These are phyloP conservation scores for Sardina pilchardus DNA, from an alignment of 2,113 vertebrate genomes.

Conservation along the genomic window DNA sequence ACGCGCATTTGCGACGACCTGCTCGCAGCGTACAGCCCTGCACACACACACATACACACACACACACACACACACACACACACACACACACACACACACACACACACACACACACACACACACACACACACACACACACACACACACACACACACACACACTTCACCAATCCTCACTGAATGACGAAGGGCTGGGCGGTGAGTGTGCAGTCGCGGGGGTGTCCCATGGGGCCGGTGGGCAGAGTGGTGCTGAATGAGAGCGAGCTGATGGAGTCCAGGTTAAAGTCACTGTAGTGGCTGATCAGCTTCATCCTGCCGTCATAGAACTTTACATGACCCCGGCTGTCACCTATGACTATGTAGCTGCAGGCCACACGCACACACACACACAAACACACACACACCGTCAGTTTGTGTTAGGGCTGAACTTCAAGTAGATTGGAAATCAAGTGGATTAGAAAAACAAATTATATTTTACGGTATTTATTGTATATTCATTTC, in stretches of 20 bases:
- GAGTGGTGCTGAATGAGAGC: constrained; percentile 81
- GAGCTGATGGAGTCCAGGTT: constrained; percentile 73
- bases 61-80: background rate
- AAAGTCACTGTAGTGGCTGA: constrained; percentile 72
- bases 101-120: too few species aligned
- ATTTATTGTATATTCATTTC: too few species aligned
- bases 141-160: background rate
- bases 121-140: background rate
- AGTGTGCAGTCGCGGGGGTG: constrained; percentile 53
- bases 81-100: too few species aligned
- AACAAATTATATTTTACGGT: background rate
- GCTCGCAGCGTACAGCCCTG: too few species aligned
- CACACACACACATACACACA: too few species aligned
- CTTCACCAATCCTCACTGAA: constrained; percentile 68
- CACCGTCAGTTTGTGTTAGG: background rate
- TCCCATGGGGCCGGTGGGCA: constrained; percentile 22
- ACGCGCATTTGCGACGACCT: too few species aligned
- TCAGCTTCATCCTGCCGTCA: constrained; percentile 66
- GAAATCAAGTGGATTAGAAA: background rate
- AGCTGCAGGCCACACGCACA: constrained; percentile 67
- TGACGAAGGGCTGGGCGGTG: constrained; percentile 58
- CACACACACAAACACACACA: background rate
- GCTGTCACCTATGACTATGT: constrained; percentile 81
- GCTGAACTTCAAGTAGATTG: background rate
- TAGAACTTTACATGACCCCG: constrained; percentile 83